Base-by-base conservation (phyloP, 2,113 vertebrate genomes). In the Polypterus bichir region DNA sequence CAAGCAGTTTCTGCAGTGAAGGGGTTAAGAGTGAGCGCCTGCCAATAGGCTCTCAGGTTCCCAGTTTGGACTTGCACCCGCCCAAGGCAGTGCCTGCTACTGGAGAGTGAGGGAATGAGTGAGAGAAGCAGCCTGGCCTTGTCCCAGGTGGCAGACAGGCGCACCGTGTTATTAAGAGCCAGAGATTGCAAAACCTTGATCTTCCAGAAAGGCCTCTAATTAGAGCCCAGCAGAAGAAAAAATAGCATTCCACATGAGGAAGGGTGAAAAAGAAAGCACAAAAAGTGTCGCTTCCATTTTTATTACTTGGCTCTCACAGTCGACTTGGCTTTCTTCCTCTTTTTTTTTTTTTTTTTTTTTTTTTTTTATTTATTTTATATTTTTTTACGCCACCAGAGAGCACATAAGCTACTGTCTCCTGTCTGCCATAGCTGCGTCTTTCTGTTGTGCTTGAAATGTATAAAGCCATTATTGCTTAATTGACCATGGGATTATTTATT, bases 141-240 rank as follows among this genome's bases (percentile, higher is more conserved):
- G 77, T 83, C 85, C 83, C 87, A 89, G 88, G 86, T 90, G 89
- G 86, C 83, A 77, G 74, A 78, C 84, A 88, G 80, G 75, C 82
- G 73, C 81, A 77, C 80, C 82, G 73, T 88, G 79, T 91, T 86
- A 91, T 90, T 91, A 89, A 84, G 81, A 79, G 79, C 73, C 79
- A 81, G 69, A 77, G 76, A 89, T 81, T 63, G 56, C 66, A 66
- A 79, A 87, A 84, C 86, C 86, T 88, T 87, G 83, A 88, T 90
- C 84, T 89, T 88, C 79, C 77, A 71, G 79, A 76, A 76, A 77
- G 77, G 68, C 66, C 79, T 81, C 82, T 86, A 86, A 89, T 91
- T 91, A 91, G 78, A 80, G 76, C 59, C 74, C 74, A 80, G 78
- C 75, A 73, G 65, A 72, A 83, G 79, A 86, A 81, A 79, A 84